phyloP scores from a whole-genome alignment of 2,888 invertebrate genomes.

The Stomorhina lunata region DNA sequence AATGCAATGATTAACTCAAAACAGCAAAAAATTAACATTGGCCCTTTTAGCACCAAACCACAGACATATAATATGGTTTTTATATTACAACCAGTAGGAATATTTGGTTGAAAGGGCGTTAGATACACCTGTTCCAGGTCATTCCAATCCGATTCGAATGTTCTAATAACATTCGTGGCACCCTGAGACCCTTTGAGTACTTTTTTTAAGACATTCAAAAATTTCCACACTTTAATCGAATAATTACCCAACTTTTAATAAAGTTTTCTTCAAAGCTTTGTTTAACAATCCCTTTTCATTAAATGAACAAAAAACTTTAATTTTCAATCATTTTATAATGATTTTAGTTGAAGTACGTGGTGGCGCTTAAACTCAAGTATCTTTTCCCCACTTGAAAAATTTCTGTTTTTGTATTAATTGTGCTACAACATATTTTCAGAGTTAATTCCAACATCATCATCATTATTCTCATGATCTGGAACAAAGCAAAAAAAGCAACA shows the following conservation, averaged over 20 bases:
- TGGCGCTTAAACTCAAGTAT: slow-evolving; percentile 56
- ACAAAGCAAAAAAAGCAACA: slow-evolving; percentile 29
- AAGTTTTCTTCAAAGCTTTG: not conserved
- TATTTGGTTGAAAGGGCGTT: too few relatives aligned
- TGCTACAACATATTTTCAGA: not conserved
- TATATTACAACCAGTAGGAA: too few relatives aligned
- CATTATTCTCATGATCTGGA: not conserved
- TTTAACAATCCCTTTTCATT: not conserved
- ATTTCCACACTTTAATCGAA: not conserved
- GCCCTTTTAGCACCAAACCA: too few relatives aligned
- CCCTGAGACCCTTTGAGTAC: too few relatives aligned
- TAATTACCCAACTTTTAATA: not conserved
- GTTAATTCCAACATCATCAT: not conserved
- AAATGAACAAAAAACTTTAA: slow-evolving; percentile 8
- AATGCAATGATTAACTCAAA: too few relatives aligned
- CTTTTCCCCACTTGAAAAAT: not conserved
- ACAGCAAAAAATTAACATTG: too few relatives aligned
- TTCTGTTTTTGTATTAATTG: not conserved
- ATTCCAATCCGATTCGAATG: too few relatives aligned
- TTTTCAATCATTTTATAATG: slow-evolving; percentile 46
- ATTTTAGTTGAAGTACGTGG: slow-evolving; percentile 30
- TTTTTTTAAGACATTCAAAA: not conserved
- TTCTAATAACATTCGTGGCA: too few relatives aligned
- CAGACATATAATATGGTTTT: too few relatives aligned
- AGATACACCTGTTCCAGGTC: too few relatives aligned